A percentile compares a stretch with the other conserved stretches of the same genome.
These are phyloP conservation scores for Leptocoma aspasia DNA, from an alignment of 2,113 vertebrate species.

Conservation along the genomic window DNA sequence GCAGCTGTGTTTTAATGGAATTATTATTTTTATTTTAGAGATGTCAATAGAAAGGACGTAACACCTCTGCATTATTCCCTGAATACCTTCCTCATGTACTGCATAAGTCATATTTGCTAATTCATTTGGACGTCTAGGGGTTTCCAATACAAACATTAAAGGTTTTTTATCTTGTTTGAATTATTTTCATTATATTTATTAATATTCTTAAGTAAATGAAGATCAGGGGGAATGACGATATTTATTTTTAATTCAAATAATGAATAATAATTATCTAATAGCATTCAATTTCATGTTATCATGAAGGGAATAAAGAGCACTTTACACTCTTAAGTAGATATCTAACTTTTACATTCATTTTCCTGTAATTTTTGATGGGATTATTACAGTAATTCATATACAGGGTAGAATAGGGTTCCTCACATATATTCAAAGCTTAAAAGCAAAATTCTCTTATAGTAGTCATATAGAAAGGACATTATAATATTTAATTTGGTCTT, in stretches of 20 bases:
- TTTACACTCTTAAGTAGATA: not conserved
- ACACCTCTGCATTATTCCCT: not conserved
- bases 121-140: not conserved
- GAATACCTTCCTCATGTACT: not conserved
- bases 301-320: not conserved
- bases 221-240: not conserved
- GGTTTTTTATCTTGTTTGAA: not conserved
- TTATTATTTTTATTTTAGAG: not conserved
- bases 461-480: not conserved
- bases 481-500: not conserved
- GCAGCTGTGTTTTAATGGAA: not conserved
- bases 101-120: not conserved
- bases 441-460: not conserved
- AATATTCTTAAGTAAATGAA: not conserved
- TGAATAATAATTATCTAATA: not conserved
- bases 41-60: not conserved
- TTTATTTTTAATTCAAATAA: not conserved
- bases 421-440: not conserved
- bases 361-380: not conserved
- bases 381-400: not conserved
- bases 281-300: not conserved
- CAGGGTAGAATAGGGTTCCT: not conserved
- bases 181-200: not conserved
- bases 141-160: not conserved
- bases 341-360: not conserved